These are phyloP conservation scores for Elmis aenea DNA, from an alignment of 2,888 invertebrate species.

Conservation along the genomic window DNA sequence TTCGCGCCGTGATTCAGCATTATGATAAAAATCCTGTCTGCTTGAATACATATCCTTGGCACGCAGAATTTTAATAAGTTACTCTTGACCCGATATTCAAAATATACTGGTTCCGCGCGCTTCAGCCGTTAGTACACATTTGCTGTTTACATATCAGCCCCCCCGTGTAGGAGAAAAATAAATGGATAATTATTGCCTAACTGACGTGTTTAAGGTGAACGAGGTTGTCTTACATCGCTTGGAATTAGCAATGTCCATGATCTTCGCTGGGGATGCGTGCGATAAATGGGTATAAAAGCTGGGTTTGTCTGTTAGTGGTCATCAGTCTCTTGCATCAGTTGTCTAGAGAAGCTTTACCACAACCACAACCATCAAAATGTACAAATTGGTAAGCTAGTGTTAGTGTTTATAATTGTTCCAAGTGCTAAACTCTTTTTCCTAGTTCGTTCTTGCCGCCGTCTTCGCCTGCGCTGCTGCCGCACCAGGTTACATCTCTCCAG, in stretches of 20 bases:
- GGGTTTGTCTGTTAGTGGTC: too few relatives aligned
- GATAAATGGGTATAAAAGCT: conserved; percentile 11
- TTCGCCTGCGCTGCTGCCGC: conserved; percentile 46
- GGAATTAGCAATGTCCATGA: conserved; percentile 9
- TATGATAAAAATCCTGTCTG: too few relatives aligned
- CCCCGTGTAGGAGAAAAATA: neutral
- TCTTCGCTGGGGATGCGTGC: conserved; percentile 2
- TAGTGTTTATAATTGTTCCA: neutral
- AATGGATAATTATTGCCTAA: neutral
- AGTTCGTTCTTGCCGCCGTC: conserved; percentile 52
- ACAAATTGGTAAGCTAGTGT: conserved; percentile 32
- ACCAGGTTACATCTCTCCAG: conserved; percentile 19
- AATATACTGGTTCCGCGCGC: too few relatives aligned
- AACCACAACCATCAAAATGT: conserved; percentile 28
- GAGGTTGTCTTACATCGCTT: conserved; percentile 8
- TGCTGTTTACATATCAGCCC: neutral
- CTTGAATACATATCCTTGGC: too few relatives aligned
- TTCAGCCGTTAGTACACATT: too few relatives aligned
- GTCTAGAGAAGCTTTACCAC: conserved; percentile 3
- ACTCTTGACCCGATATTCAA: too few relatives aligned
- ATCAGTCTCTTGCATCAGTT: conserved; percentile 7
- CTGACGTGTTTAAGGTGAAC: conserved; percentile 15
- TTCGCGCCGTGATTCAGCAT: too few relatives aligned
- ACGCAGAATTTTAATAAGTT: too few relatives aligned
- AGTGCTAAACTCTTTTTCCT: conserved; percentile 22